A percentile compares a stretch with the other conserved stretches of the same genome.
Evolutionary conservation across 2,888 invertebrate genomes (phyloP).

Genomic region (Microctonus aethiopoides): DNA sequence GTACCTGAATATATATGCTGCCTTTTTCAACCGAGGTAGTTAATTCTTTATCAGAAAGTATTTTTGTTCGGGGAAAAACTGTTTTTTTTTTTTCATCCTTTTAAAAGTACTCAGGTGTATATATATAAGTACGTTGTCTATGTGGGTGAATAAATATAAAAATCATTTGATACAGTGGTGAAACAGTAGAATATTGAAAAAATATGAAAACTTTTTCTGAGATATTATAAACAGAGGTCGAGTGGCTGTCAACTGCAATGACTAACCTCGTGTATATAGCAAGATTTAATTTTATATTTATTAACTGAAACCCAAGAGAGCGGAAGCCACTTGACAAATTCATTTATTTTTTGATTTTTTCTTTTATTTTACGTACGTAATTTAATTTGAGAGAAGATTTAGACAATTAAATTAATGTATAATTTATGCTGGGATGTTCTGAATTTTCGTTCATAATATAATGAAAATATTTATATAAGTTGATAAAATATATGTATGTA

Average conservation of each 20-base stretch:
- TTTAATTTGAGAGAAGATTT: too few species aligned
- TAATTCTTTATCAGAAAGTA: not conserved
- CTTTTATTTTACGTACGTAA: not conserved
- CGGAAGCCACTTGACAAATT: not conserved
- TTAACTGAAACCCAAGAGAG: not conserved
- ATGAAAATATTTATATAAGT: too few species aligned
- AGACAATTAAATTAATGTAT: too few species aligned
- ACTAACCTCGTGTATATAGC: not conserved
- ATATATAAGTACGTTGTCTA: too few species aligned
- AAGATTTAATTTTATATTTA: too few species aligned
- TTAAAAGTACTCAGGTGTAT: too few species aligned
- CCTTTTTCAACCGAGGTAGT: not conserved
- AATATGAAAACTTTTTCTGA: not conserved
- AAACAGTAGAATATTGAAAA: not conserved
- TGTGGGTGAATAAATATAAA: too few species aligned
- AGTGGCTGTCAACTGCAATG: not conserved
- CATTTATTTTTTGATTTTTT: not conserved
- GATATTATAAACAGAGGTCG: not conserved
- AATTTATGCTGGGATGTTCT: too few species aligned
- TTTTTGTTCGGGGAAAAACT: not conserved
- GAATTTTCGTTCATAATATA: too few species aligned
- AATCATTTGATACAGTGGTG: not conserved
- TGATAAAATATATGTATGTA: not conserved
- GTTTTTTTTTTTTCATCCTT: not conserved
- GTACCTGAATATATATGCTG: not conserved